Base-by-base conservation (phyloP, 2,113 vertebrate species). In the Romanogobio albipinnatus region DNA sequence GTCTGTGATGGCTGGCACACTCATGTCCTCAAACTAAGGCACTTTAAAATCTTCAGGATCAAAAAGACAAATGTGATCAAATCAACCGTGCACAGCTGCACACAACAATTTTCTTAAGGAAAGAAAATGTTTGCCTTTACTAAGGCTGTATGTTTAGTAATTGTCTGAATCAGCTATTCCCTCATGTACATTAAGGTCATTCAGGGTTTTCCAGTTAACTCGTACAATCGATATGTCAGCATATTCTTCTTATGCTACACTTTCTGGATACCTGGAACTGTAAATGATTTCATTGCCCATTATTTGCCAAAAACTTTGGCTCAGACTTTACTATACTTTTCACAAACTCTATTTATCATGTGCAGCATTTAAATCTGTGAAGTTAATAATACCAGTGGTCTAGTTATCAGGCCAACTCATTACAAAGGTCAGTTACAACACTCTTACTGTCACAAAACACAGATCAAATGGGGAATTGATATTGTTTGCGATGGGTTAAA, bases 1-100 rank as follows among this genome's bases (percentile, higher is more conserved):
- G 33, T 76, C 80, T 13, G 89, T 89, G 71, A 56, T 58, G 82
- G 71, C 61, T 39, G 73, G 45, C 1, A 17, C 13, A 81, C 64
- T 86, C 66, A 83, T 78, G 0, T 22, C 73, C 43, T 43, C 6
- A 24, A 10, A 9, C 64, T 4, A 81, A 81, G 62, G 43, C 79
- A 81, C 78, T 66, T 81, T 13, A 17, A 29, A 81, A 8, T 39
- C 39, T 47, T 13, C 19, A 74, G 17, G 22, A 51, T 49, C 26
- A 70, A 51, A 53, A 70, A 39, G 9, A 39, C 5, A 36, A 29
- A 49, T 15, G 33, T 53, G 14, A 53, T 24, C 8, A 53, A 53
- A 53, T 76, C 43, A 49, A 29, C n/a, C 4, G 26, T 29, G 24
- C 14, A n/a, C n/a, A n/a, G n/a, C n/a, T n/a, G n/a, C n/a, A 5